phyloP scores from a whole-genome alignment of 2,113 vertebrate species.

The Gymnorhina tibicen region DNA sequence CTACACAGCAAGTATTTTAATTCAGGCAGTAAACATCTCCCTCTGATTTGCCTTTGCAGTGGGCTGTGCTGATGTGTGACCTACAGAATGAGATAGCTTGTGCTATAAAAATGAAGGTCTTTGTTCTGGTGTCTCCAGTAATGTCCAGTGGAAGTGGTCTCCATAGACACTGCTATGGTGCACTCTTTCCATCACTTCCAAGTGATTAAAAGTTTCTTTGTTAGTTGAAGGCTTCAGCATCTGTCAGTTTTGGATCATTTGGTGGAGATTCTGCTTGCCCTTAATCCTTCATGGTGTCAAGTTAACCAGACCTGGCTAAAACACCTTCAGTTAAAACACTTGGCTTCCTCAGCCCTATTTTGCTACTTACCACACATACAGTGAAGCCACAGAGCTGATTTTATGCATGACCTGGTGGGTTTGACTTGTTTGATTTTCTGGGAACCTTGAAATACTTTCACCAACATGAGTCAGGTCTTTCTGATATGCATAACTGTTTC shows the following conservation, averaged over 20 bases:
- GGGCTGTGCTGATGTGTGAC: neutral
- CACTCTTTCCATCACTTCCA: neutral
- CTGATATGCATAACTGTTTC: neutral
- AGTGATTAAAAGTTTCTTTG: accelerated
- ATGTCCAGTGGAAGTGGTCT: neutral
- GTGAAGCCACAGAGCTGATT: neutral
- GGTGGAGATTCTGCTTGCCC: neutral
- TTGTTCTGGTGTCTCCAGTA: neutral
- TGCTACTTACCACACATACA: neutral
- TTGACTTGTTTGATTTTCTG: neutral
- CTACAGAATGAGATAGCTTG: neutral
- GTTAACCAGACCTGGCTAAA: neutral
- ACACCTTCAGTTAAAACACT: neutral
- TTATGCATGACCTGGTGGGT: neutral
- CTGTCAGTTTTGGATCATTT: neutral
- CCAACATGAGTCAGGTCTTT: neutral
- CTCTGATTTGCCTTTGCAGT: neutral
- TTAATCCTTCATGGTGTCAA: neutral
- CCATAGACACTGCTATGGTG: neutral
- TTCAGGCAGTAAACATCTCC: neutral
- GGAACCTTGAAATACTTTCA: neutral
- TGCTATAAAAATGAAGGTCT: neutral
- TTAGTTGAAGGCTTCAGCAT: neutral
- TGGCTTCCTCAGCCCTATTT: neutral
- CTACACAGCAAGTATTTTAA: neutral